phyloP scores from a whole-genome alignment of 2,797 vertebrate species.

The Neostethus bicornis region DNA sequence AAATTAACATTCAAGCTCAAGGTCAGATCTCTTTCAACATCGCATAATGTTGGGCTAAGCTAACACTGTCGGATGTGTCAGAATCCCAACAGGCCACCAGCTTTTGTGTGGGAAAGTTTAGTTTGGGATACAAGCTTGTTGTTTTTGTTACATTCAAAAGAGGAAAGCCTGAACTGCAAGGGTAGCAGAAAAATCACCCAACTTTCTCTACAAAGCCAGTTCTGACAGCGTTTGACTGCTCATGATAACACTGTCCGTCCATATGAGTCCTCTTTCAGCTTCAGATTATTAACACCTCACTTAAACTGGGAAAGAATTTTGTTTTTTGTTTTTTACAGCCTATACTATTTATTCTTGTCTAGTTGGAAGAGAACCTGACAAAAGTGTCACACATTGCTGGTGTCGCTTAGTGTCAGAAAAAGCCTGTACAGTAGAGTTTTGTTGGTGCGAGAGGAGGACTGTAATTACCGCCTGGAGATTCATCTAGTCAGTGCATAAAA shows the following conservation, averaged over 20 bases:
- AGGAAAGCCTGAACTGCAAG: conserved; percentile 72
- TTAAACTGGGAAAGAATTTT: conserved; percentile 44
- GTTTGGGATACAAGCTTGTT: conserved; percentile 95
- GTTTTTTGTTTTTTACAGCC: conserved; percentile 54
- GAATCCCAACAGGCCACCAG: conserved; percentile 83
- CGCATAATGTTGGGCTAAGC: conserved; percentile 62
- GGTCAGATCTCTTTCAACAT: conserved; percentile 58
- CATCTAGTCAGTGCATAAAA: conserved; percentile 85
- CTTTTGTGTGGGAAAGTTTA: conserved; percentile 97
- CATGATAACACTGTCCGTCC: conserved; percentile 65
- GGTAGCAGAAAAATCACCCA: conserved; percentile 69
- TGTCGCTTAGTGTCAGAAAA: conserved; percentile 71
- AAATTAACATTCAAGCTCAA: conserved; percentile 21
- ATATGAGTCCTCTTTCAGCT: conserved; percentile 68
- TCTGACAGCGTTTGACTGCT: conserved; percentile 60
- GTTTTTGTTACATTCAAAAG: conserved; percentile 87
- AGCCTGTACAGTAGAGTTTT: conserved; percentile 70
- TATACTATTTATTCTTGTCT: conserved; percentile 73
- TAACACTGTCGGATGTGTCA: conserved; percentile 84
- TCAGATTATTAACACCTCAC: conserved; percentile 68
- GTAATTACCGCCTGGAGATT: conserved; percentile 85
- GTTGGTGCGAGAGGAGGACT: conserved; percentile 76
- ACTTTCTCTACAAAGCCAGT: conserved; percentile 67
- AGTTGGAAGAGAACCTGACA: conserved; percentile 72
- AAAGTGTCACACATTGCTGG: conserved; percentile 73